A percentile compares a stretch with the other conserved stretches of the same genome.
Conservation (phyloP, 2,797 vertebrate genomes). For the Halcyon smyrnensis region DNA sequence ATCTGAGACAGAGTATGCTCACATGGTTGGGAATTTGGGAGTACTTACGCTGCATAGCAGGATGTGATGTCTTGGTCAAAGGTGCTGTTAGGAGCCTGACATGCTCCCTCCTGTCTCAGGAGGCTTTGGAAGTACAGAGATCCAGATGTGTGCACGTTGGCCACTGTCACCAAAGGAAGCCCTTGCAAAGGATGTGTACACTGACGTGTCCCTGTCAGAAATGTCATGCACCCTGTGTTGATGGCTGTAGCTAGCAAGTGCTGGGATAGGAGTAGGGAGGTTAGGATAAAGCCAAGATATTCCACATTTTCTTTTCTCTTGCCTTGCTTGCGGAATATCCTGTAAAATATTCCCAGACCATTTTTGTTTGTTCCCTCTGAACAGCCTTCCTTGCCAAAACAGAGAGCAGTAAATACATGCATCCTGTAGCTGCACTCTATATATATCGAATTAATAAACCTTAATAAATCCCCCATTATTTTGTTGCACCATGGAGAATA, state of each 20-base stretch:
- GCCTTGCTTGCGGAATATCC: not conserved
- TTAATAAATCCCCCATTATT: conserved; percentile 29
- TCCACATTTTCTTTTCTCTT: not conserved
- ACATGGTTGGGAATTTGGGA: fast-evolving
- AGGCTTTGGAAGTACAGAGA: not conserved
- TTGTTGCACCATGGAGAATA: conserved; percentile 12
- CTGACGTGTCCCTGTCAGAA: not conserved
- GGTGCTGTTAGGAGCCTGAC: not conserved
- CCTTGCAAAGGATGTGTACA: not conserved
- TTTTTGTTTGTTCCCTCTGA: not conserved
- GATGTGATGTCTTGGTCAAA: not conserved
- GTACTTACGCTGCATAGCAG: fast-evolving
- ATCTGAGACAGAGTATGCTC: not conserved
- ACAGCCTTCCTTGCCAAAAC: not conserved
- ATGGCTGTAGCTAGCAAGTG: not conserved
- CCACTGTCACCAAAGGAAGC: not conserved
- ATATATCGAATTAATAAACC: not conserved
- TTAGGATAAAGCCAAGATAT: not conserved
- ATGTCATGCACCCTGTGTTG: fast-evolving
- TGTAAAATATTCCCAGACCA: not conserved
- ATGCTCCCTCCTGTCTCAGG: not conserved
- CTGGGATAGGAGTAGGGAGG: fast-evolving
- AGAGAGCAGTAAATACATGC: not conserved
- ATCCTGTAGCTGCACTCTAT: not conserved
- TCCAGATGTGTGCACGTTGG: fast-evolving